Percentiles rank a stretch among this genome's conserved stretches.
Conservation (phyloP, 2,797 vertebrate species). For the Lates japonicus region DNA sequence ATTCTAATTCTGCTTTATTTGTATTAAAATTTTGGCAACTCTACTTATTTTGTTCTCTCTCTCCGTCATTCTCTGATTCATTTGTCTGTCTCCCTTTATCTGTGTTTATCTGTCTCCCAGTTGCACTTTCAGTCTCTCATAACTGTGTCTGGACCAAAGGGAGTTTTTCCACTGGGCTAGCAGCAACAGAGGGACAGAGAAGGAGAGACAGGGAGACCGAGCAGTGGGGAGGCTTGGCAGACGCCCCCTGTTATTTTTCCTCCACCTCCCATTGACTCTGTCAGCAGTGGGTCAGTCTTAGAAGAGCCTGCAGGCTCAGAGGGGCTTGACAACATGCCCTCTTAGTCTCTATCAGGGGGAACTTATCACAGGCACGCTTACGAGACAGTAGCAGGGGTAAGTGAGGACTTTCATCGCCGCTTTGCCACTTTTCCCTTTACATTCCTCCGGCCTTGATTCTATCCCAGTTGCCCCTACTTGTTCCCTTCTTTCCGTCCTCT, state of each 20-base stretch:
- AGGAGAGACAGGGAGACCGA: slow-evolving; percentile 50
- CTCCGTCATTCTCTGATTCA: slow-evolving; percentile 41
- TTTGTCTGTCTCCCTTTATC: slow-evolving; percentile 69
- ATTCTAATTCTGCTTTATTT: slow-evolving; percentile 24
- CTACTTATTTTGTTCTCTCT: slow-evolving; percentile 39
- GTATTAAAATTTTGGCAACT: slow-evolving; percentile 25
- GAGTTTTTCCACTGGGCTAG: slow-evolving; percentile 84
- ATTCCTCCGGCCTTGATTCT: slow-evolving; percentile 28
- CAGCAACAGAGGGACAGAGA: slow-evolving; percentile 60
- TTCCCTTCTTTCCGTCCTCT: slow-evolving; percentile 25
- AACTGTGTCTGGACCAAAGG: slow-evolving; percentile 78
- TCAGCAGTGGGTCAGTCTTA: slow-evolving; percentile 77
- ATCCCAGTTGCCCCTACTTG: slow-evolving; percentile 17
- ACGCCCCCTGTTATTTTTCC: slow-evolving; percentile 83
- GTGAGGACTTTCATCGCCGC: slow-evolving; percentile 3
- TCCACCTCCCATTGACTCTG: slow-evolving; percentile 82
- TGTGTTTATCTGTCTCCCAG: slow-evolving; percentile 67
- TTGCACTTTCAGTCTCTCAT: slow-evolving; percentile 66
- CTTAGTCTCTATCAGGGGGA: slow-evolving; percentile 54
- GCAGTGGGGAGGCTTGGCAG: slow-evolving; percentile 80
- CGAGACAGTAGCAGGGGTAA: slow-evolving; percentile 31
- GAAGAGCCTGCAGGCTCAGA: slow-evolving; percentile 50
- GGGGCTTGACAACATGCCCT: slow-evolving; percentile 60
- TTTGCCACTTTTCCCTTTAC: slow-evolving; percentile 19
- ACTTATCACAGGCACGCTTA: slow-evolving; percentile 65